Percentiles rank a stretch among this genome's conserved stretches.
phyloP scores from a whole-genome alignment of 2,113 vertebrate species.

The Onychorhynchus coronatus region DNA sequence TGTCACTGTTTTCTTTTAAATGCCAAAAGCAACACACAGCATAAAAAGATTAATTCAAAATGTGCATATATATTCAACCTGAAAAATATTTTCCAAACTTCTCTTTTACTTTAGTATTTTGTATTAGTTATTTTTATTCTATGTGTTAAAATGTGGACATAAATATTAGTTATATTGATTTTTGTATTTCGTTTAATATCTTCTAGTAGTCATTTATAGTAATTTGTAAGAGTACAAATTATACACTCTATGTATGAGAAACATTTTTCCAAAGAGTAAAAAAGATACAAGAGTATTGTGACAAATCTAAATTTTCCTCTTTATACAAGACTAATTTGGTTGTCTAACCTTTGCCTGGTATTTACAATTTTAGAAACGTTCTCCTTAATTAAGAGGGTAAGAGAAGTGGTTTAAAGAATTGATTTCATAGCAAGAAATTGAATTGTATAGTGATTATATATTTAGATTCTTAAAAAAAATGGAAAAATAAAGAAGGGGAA shows the following conservation, averaged over 20 bases:
- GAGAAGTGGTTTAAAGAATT: background rate
- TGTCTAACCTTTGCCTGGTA: background rate
- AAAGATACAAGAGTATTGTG: background rate
- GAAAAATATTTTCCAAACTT: background rate
- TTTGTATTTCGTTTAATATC: background rate
- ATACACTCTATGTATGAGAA: background rate
- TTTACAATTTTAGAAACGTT: background rate
- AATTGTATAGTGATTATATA: background rate
- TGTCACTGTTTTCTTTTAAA: background rate
- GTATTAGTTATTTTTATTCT: background rate
- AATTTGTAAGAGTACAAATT: background rate
- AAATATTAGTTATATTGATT: background rate
- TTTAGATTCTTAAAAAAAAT: background rate
- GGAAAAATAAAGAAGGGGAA: background rate
- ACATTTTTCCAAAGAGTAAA: background rate
- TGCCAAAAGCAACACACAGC: background rate
- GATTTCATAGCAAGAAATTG: background rate
- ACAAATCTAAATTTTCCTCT: background rate
- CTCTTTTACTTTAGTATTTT: background rate
- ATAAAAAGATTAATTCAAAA: background rate
- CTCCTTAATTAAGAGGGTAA: background rate
- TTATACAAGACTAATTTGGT: background rate
- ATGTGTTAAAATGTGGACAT: background rate
- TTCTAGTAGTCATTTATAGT: background rate
- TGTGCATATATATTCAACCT: background rate